Base-by-base conservation (phyloP, 2,113 vertebrate species). In the Pollachius pollachius region DNA sequence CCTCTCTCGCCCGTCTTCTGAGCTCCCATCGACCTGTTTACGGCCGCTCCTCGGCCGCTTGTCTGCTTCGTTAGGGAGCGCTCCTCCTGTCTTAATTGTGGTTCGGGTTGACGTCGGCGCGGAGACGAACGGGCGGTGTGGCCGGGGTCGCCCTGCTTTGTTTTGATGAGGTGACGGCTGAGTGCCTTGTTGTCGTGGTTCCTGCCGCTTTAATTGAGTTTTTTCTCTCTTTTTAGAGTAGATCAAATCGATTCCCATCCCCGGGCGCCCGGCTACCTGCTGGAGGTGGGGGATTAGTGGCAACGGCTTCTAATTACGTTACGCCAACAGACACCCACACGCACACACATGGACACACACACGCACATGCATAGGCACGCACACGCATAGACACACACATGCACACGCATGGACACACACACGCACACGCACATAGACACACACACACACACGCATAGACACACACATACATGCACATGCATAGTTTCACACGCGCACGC, bases 21-120 rank as follows among this genome's bases (percentile, higher is more conserved):
- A 67, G 72, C 77, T 74, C 58, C 37, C 54, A 90, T 92, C 85
- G 90, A 93, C 90, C 87, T 86, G 87, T 90, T 87, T 91, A 76
- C 82, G 80, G 83, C 81, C 71, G 80, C 67, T 67, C 78, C 74
- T 73, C 73, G 79, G 66, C 77, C 66, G 76, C 71, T 79, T 56
- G 75, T 76, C 77, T 66, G 81, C 81, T 87, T 85, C 72, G 80
- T 87, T 91, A 89, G 84, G 80, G 75, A 68, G 54, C 74, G 1
- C 37, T 41, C 37, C 37, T 7, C 37, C 37, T 75, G 81, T 74
- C 63, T 72, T 91, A 89, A 92, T 91, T 90, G 79, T 81, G 78
- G 83, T 83, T 88, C 86, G 80, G 76, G 74, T 70, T 68, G 23
- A 62, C 72, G 74, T 72, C 19, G 25, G 69, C 69, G 59, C 63